Conservation (phyloP, 2,113 vertebrate species). For the Periophthalmus modestus region DNA sequence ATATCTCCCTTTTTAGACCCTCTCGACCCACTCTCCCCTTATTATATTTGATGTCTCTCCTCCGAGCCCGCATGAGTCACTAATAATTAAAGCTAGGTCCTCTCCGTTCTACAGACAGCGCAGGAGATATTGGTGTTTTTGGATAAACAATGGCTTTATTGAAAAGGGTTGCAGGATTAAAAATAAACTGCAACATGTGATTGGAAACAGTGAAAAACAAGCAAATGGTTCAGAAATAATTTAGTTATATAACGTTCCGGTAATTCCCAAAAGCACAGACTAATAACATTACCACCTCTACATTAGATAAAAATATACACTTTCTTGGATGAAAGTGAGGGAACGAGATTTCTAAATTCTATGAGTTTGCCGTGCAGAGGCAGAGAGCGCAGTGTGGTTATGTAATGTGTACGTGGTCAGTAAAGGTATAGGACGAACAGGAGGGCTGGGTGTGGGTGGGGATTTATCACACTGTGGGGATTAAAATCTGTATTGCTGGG, state of each 20-base stretch:
- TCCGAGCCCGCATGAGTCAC: neutral
- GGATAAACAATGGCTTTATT: constrained; percentile 3
- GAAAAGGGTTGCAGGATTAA: neutral
- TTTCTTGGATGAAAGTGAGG: neutral
- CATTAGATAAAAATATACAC: neutral
- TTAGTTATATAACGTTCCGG: neutral
- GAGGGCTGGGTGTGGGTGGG: neutral
- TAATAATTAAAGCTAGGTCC: constrained; percentile 4
- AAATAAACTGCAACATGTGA: neutral
- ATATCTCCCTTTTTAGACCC: neutral
- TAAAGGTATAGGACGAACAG: neutral
- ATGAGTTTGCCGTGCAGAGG: neutral
- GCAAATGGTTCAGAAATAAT: neutral
- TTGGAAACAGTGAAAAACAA: constrained; percentile 2
- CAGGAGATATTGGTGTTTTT: neutral
- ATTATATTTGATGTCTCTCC: neutral
- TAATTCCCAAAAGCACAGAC: constrained; percentile 1
- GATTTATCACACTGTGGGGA: neutral
- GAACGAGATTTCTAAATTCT: neutral
- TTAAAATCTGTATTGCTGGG: no score
- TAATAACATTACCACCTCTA: constrained; percentile 7
- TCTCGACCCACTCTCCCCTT: neutral
- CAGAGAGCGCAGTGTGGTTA: neutral
- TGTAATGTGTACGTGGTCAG: neutral
- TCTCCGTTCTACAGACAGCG: neutral